These are phyloP conservation scores for Perdita meconis DNA, from an alignment of 2,888 invertebrate genomes.

Conservation along the genomic window DNA sequence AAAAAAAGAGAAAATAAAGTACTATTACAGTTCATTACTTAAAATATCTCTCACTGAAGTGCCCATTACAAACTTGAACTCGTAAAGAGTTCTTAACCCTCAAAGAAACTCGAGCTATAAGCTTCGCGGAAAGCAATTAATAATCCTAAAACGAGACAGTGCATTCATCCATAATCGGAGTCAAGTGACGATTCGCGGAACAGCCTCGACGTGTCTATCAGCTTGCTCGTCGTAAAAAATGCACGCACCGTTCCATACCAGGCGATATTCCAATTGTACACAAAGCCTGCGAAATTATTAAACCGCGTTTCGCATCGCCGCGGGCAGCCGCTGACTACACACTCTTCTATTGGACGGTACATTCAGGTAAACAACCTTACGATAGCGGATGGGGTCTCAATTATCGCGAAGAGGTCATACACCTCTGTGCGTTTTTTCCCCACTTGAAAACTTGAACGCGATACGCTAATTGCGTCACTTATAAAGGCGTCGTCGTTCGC, in stretches of 20 bases:
- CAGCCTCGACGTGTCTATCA: constrained; percentile 49
- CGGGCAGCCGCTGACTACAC: constrained; percentile 6
- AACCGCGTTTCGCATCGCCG: constrained; percentile 39
- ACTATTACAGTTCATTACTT: no score
- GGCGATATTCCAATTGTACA: constrained; percentile 47
- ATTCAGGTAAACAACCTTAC: constrained; percentile 66
- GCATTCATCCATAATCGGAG: constrained; percentile 9
- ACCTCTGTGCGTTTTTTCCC: constrained; percentile 7
- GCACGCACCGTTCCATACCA: constrained; percentile 32
- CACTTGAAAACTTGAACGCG: constrained; percentile 28
- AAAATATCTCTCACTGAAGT: no score
- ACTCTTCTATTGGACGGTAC: constrained; percentile 60
- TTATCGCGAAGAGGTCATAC: constrained; percentile 33
- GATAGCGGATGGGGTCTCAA: constrained; percentile 14
- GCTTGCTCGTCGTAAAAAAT: constrained; percentile 49
- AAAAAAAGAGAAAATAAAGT: no score
- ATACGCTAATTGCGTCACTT: constrained; percentile 41
- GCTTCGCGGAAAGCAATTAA: constrained; percentile 9
- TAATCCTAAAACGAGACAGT: not conserved
- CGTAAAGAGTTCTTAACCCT: not conserved
- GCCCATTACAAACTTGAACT: no score
- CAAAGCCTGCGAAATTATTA: constrained; percentile 61
- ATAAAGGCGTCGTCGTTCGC: constrained; percentile 7
- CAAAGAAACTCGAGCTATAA: not conserved
- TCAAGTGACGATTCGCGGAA: constrained; percentile 47